phyloP scores from a whole-genome alignment of 1,140 invertebrate genomes.

The Idris sp. region DNA sequence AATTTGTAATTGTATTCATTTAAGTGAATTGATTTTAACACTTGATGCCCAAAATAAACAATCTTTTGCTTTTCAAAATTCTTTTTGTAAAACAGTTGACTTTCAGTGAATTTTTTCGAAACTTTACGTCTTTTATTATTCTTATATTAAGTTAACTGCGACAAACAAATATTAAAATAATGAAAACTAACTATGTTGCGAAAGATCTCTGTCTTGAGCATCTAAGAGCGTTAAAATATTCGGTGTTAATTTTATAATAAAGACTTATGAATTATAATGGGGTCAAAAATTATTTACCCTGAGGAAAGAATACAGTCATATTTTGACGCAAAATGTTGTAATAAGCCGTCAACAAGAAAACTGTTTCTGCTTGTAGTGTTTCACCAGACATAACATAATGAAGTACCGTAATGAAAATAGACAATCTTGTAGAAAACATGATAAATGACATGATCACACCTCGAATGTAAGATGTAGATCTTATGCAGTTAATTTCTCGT shows the following conservation, averaged over 20 bases:
- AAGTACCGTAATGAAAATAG: conserved; percentile 88
- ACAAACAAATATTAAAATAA: too few species aligned
- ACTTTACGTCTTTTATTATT: too few species aligned
- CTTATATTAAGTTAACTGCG: too few species aligned
- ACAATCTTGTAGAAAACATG: conserved; percentile 86
- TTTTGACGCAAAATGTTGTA: conserved; percentile 85
- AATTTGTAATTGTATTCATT: too few species aligned
- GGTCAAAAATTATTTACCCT: conserved; percentile 78
- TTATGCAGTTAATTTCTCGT: conserved; percentile 84
- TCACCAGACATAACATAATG: conserved; percentile 84
- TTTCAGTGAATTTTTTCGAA: too few species aligned
- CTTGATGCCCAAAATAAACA: too few species aligned
- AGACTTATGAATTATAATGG: background rate
- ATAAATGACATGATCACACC: conserved; percentile 84
- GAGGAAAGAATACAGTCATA: conserved; percentile 86
- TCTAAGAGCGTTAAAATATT: too few species aligned
- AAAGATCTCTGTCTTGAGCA: too few species aligned
- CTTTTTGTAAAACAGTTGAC: too few species aligned
- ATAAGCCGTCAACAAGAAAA: conserved; percentile 86
- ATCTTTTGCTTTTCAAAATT: too few species aligned
- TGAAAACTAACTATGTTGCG: too few species aligned
- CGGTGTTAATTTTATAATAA: background rate
- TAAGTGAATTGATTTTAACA: too few species aligned
- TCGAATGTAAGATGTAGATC: conserved; percentile 82
- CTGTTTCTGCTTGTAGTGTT: conserved; percentile 84